Base-by-base conservation (phyloP, 2,888 invertebrate species). In the Muscina levida region DNA sequence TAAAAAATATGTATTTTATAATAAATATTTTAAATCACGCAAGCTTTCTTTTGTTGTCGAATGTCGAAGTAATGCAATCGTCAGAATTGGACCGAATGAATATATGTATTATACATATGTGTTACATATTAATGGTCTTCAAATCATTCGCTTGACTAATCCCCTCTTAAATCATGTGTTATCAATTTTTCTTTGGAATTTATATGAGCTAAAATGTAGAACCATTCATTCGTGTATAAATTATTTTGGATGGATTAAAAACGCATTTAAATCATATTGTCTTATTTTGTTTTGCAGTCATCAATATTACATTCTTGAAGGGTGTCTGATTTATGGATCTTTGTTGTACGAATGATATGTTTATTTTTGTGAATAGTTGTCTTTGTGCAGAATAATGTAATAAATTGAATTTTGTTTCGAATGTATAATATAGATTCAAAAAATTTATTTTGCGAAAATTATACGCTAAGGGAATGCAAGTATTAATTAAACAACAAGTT, bases 211-310 rank as follows among this genome's bases (percentile, higher is more conserved):
- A 13, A 22, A 11, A 11, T 5, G 22, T 39, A 42, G 62, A 42
- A 5, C 17, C 22, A 22, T 62, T 19, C 26, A 19, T n/a, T 4
- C 8, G 62, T n/a, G 57, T 48, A 81, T 72, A 77, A 81, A 77
- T 75, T 81, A 74, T 72, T 67, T 62, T 56, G 56, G 67, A 26
- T 74, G 81, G 81, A 81, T 81, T 81, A 77, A 72, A 77, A 75
- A 75, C 10, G 11, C 67, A 68, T 81, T 77, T 81, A 81, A 81
- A 81, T 81, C 81, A 81, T 81, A 81, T 72, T 77, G 72, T 77
- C 75, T 72, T 15, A n/a, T 51, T 70, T 37, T 24, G 10, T 65
- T 72, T 42, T n/a, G n/a, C 39, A n/a, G 31, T 11, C 19, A 59
- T 70, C 65, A 65, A 65, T 13, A 53, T 77, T 53, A 37, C 70